Evolutionary conservation across 2,113 vertebrate species (phyloP).

Genomic region (Sinocyclocheilus rhinocerous): DNA sequence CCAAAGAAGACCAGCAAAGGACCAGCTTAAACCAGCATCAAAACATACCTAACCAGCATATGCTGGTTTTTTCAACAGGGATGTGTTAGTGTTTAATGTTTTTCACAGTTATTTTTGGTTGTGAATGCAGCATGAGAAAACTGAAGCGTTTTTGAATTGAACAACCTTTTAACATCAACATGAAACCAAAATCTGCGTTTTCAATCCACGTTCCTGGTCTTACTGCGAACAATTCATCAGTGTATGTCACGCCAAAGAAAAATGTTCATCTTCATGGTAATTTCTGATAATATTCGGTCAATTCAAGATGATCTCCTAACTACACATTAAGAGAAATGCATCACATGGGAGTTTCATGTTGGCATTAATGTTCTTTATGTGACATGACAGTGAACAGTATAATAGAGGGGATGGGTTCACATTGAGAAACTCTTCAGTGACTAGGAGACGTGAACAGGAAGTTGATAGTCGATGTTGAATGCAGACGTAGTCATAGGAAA

Average conservation of each 20-base stretch:
- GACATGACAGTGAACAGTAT: background rate
- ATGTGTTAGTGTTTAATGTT: constrained; percentile 37
- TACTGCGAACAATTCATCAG: background rate
- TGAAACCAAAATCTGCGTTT: background rate
- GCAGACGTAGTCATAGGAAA: constrained; percentile 7
- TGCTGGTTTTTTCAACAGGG: too few species aligned
- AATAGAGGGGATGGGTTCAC: constrained; percentile 28
- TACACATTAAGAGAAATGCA: background rate
- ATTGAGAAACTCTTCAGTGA: constrained; percentile 34
- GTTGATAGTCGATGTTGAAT: constrained; percentile 15
- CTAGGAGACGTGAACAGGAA: constrained; percentile 21
- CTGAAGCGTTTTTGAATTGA: background rate
- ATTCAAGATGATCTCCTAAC: background rate
- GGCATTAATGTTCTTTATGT: background rate
- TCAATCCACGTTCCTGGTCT: background rate
- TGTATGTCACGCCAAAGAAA: background rate
- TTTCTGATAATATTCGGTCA: background rate
- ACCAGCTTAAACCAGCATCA: too few species aligned
- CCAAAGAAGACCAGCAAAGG: too few species aligned
- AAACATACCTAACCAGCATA: too few species aligned
- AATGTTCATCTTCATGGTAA: background rate
- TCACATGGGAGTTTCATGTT: background rate
- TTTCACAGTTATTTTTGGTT: constrained; percentile 39
- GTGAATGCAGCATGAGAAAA: background rate
- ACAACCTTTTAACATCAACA: background rate